Base-by-base conservation (phyloP, 2,888 invertebrate species). In the Teleogryllus oceanicus region DNA sequence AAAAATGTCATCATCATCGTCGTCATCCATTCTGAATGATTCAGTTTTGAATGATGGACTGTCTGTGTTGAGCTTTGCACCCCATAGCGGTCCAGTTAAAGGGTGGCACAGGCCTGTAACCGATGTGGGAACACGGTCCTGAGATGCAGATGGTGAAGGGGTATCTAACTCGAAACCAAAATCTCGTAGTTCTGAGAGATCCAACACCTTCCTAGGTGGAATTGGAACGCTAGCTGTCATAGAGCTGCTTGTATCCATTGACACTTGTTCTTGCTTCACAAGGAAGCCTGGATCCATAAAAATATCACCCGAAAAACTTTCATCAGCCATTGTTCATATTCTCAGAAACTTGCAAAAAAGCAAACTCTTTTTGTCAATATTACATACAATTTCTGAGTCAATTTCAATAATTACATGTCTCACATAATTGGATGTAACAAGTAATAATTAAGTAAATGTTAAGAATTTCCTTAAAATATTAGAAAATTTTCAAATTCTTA, bases 1-100 rank as follows among this genome's bases (percentile, higher is more conserved):
- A 86, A 96, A 95, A 84, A 95, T 95, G 85, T 95, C 96, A 85
- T 96, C 96, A 85, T 96, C 95, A 37, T 95, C 96, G 85, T 96
- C 96, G 11, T 62, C 62, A 85, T 96, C 95, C 91, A 94, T 93
- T 86, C 92, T 92, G 84, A 93, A 92, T 16, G 92, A 81, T 12
- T 83, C 83, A 51, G 78, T 80, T 75, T 80, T 76, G 50, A 50
- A 78, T n/a, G 78, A n/a, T 51, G 80, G 80, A 77, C 77, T 77
- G 20, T 82, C 82, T 50, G 76, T 62, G 18, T 62, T 77, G 5
- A 80, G 51, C n/a, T 81, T 62, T 20, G 81, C 50, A 8, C 81
- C 90, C 83, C 88, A 88, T 84, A 87, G 85, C 80, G 88, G 89
- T 83, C 87, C 88, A 81, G 75, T 50, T 5, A 88, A 85, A 84